These are phyloP conservation scores for Psammodynastes pulverulentus DNA, from an alignment of 2,113 vertebrate genomes.

Conservation along the genomic window DNA sequence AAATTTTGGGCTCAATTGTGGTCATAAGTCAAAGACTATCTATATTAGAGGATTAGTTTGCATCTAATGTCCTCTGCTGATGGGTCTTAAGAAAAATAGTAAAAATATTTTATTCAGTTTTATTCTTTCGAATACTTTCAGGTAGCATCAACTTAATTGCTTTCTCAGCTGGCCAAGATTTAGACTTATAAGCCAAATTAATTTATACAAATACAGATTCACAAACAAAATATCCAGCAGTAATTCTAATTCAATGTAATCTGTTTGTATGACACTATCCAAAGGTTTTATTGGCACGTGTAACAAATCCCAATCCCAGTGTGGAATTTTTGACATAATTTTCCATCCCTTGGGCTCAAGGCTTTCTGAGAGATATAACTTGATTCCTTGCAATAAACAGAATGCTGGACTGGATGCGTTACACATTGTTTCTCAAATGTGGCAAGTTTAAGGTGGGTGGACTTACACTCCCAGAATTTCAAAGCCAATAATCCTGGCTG, in stretches of 20 bases:
- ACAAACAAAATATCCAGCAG: neutral
- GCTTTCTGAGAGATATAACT: neutral
- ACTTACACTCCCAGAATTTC: neutral
- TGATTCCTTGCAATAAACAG: neutral
- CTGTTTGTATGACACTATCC: neutral
- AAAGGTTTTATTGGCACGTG: too few species aligned
- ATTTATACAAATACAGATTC: neutral
- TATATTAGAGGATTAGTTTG: neutral
- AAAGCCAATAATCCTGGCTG: neutral
- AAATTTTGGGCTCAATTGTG: neutral
- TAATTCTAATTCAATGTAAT: neutral
- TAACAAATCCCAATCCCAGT: neutral
- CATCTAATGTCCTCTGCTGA: neutral
- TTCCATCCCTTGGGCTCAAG: neutral
- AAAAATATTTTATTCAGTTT: neutral
- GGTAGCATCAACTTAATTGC: neutral
- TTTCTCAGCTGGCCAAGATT: neutral
- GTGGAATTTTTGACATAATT: neutral
- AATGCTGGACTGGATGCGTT: neutral
- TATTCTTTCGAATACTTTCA: neutral
- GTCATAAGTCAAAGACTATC: too few species aligned
- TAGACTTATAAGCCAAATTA: neutral
- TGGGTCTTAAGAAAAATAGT: neutral
- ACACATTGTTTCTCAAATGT: neutral
- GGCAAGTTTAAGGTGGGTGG: neutral